Conservation (phyloP, 2,888 invertebrate genomes). For the Drosophila picticornis region DNA sequence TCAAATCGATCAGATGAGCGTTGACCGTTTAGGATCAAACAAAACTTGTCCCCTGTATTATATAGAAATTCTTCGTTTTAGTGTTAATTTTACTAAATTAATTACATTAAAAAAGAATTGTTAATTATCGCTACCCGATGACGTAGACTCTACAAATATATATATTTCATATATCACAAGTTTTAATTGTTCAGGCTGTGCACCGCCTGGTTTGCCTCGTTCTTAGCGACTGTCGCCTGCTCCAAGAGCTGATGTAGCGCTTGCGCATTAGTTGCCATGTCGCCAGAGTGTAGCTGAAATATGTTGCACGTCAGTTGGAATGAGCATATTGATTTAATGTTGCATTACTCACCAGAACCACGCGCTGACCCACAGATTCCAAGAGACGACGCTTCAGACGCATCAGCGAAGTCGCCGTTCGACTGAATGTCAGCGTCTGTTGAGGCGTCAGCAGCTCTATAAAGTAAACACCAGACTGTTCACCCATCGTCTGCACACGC, state of each 20-base stretch:
- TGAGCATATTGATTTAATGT: fast-evolving
- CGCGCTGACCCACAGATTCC: constrained; percentile 72
- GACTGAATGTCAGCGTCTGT: constrained; percentile 77
- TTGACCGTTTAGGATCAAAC: constrained; percentile 8
- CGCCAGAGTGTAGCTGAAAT: constrained; percentile 53
- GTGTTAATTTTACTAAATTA: constrained; percentile 74
- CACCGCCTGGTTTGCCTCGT: not conserved
- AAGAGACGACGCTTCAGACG: constrained; percentile 80
- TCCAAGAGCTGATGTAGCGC: constrained; percentile 53
- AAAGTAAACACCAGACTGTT: constrained; percentile 51
- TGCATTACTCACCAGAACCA: constrained; percentile 71
- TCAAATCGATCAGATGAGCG: constrained; percentile 86
- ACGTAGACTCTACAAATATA: constrained; percentile 22
- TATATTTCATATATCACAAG: constrained; percentile 60
- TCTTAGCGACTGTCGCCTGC: constrained; percentile 6
- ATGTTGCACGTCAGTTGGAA: not conserved
- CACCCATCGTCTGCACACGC: constrained; percentile 60
- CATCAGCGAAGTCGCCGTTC: constrained; percentile 71
- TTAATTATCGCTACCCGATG: constrained; percentile 64
- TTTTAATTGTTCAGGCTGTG: constrained; percentile 50
- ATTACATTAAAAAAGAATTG: constrained; percentile 67
- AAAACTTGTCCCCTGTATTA: constrained; percentile 65
- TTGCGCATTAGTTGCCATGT: constrained; percentile 60
- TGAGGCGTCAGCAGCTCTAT: constrained; percentile 80
- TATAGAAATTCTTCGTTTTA: constrained; percentile 73